Percentiles rank a stretch among this genome's conserved stretches.
These are phyloP conservation scores for Cettia cetti DNA, from an alignment of 2,113 vertebrate genomes.

Conservation along the genomic window DNA sequence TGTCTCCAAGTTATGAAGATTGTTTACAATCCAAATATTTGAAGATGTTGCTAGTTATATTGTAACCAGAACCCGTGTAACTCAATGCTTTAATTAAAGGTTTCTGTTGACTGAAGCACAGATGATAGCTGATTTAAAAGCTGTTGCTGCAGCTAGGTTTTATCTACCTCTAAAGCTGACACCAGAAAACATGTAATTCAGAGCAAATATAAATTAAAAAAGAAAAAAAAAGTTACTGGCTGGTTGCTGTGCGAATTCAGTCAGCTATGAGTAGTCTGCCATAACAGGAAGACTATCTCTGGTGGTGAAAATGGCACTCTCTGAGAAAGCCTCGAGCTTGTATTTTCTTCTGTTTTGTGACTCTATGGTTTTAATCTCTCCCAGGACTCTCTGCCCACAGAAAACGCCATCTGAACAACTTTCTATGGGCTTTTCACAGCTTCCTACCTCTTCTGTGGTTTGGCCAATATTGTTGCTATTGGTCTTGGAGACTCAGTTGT, in stretches of 20 bases:
- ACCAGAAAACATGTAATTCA: not conserved
- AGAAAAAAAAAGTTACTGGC: not conserved
- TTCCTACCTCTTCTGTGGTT: not conserved
- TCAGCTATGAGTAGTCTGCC: not conserved
- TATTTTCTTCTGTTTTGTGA: not conserved
- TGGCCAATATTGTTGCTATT: not conserved
- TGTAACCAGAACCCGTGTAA: constrained; percentile 17
- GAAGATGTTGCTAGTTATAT: constrained; percentile 42
- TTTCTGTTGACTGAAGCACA: constrained; percentile 45
- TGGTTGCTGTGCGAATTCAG: not conserved
- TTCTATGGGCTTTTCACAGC: not conserved
- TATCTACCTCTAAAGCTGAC: not conserved
- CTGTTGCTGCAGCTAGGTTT: not conserved
- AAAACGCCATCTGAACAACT: not conserved
- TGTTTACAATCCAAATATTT: constrained; percentile 27
- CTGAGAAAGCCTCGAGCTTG: not conserved
- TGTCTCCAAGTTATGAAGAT: constrained; percentile 12
- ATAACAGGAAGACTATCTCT: not conserved
- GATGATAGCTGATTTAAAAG: not conserved
- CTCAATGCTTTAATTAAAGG: constrained; percentile 42
- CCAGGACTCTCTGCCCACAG: not conserved
- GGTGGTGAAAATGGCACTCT: not conserved
- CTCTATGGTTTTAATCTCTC: not conserved
- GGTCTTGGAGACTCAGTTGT: not conserved
- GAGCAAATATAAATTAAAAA: not conserved